These are phyloP conservation scores for Mormyrops attenuatus DNA, from an alignment of 2,797 vertebrate species.

Conservation along the genomic window DNA sequence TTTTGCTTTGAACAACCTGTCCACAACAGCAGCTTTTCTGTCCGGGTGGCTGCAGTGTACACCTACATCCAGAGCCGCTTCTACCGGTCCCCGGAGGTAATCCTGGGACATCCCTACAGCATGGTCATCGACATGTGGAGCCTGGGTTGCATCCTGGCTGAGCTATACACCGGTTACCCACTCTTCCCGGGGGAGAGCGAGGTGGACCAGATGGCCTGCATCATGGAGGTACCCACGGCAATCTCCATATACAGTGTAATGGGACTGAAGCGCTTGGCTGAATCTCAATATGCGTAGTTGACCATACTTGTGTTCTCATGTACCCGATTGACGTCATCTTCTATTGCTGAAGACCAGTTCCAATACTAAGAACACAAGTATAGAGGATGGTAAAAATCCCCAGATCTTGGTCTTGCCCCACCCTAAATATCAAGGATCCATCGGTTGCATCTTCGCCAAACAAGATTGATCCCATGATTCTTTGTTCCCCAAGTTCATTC, in stretches of 20 bases:
- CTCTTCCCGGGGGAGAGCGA: slow-evolving; percentile 89
- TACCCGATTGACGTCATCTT: neutral
- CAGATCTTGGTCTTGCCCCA: neutral
- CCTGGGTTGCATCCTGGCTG: slow-evolving; percentile 85
- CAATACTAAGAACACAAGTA: neutral
- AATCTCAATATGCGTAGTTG: too few species aligned
- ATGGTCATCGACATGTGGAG: slow-evolving; percentile 97
- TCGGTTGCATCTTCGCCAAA: neutral
- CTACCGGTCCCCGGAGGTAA: slow-evolving; percentile 90
- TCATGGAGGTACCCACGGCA: slow-evolving; percentile 78
- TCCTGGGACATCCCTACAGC: slow-evolving; percentile 84
- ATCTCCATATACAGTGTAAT: slow-evolving; percentile 15
- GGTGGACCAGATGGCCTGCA: slow-evolving; percentile 85
- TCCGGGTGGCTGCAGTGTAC: slow-evolving; percentile 62
- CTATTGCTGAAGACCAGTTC: neutral
- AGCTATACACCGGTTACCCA: slow-evolving; percentile 81
- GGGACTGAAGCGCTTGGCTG: neutral
- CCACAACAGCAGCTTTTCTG: neutral
- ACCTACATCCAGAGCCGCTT: slow-evolving; percentile 92
- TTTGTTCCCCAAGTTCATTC: neutral
- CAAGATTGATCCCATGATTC: neutral
- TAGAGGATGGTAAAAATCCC: neutral
- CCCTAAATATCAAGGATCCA: neutral
- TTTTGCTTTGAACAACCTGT: neutral
- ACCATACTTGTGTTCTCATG: neutral